Evolutionary conservation across 2,797 vertebrate species (phyloP).

Genomic region (Malacoraja senta): DNA sequence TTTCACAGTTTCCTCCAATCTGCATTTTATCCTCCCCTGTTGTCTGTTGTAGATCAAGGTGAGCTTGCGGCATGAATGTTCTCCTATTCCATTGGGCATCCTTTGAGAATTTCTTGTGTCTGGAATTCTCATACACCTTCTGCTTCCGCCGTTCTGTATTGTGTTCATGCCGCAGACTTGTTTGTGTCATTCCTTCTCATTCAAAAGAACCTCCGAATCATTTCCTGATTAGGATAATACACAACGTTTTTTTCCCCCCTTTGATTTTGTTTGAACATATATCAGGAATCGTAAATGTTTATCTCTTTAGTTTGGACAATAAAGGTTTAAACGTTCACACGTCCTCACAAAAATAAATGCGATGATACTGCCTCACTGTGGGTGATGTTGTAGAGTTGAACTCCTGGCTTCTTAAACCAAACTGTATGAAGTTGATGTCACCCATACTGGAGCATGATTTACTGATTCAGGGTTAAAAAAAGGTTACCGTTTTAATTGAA

Average conservation of each 20-base stretch:
- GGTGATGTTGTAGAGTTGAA: not conserved
- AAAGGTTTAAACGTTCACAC: not conserved
- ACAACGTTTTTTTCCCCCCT: not conserved
- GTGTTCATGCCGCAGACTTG: not conserved
- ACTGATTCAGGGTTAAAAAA: not conserved
- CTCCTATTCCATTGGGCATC: not conserved
- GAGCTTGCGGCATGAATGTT: not conserved
- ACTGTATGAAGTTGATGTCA: not conserved
- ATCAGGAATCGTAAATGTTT: not conserved
- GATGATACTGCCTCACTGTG: not conserved
- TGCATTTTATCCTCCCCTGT: not conserved
- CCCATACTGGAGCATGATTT: not conserved
- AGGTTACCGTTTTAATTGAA: not conserved
- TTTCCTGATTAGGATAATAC: conserved; percentile 1
- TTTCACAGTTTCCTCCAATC: not conserved
- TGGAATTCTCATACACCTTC: not conserved
- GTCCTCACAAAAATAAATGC: not conserved
- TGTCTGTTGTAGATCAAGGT: not conserved
- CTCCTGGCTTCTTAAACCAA: not conserved
- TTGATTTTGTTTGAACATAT: not conserved
- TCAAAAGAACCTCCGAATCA: not conserved
- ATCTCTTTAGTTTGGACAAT: not conserved
- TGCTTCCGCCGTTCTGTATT: not conserved
- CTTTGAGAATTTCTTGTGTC: not conserved
- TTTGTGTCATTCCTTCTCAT: not conserved